Base-by-base conservation (phyloP, 2,888 invertebrate species). In the Julus scanicus region DNA sequence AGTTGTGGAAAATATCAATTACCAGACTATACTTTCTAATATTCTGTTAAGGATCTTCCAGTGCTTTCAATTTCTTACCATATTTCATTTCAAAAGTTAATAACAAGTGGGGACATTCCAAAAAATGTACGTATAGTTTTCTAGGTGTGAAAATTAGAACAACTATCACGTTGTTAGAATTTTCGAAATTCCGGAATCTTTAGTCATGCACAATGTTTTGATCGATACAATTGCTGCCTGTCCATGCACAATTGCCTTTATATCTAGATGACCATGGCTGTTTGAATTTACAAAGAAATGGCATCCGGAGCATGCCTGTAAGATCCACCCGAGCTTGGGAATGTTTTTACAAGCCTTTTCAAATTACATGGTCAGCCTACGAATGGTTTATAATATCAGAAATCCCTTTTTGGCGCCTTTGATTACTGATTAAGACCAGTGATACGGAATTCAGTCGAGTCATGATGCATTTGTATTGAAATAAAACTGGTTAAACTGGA, bases 381-480 rank as follows among this genome's bases (percentile, higher is more conserved):
- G 80, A 80, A 80, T 80, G 80, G 80, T 29, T 80, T 80, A 80
- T 80, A 37, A 80, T 80, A 80, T 80, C 80, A 80, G 80, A 80
- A 80, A 80, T 80, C 37, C 80, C 37, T 80, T 80, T 80, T 80
- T 80, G 80, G 80, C 80, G 80, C 80, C 80, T 80, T 80, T 80
- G 80, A 80, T 80, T 80, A 80, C 80, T 80, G 80, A 80, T 80
- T 80, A 80, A 80, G 80, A 80, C 80, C 80, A 80, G 80, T 80
- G 80, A 80, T 80, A 80, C 29, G 37, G 37, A 80, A 80, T 80
- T 80, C 80, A 80, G 80, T 37, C 80, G 80, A 80, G 80, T 80
- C 80, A 80, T 80, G 80, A 37, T 80, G 80, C 80, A 80, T 80
- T 80, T 37, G 80, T 37, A 80, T 80, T 80, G 80, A 37, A 80